These are phyloP conservation scores for Distichodus sexfasciatus DNA, from an alignment of 2,797 vertebrate genomes.

Conservation along the genomic window DNA sequence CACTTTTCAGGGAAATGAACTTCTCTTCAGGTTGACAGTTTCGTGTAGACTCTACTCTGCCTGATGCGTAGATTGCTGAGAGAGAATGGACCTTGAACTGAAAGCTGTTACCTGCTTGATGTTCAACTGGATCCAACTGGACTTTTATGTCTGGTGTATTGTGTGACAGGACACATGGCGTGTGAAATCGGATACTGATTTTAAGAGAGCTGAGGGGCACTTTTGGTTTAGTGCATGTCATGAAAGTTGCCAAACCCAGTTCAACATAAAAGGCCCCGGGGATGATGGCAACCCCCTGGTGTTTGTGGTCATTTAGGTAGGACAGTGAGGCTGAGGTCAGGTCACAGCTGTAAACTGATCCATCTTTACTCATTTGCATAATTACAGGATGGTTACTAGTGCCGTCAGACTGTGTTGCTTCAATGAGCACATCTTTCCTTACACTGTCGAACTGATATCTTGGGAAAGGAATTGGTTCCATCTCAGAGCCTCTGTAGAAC, in stretches of 20 bases:
- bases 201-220: constrained; percentile 71
- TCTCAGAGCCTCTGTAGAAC: constrained; percentile 72
- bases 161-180: constrained; percentile 70
- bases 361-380: constrained; percentile 53
- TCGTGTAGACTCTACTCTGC: constrained; percentile 64
- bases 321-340: constrained; percentile 62
- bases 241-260: constrained; percentile 75
- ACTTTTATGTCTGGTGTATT: constrained; percentile 71
- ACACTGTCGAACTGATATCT: constrained; percentile 78
- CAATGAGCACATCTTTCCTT: constrained; percentile 47
- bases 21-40: constrained; percentile 66
- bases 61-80: constrained; percentile 73
- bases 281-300: constrained; percentile 73
- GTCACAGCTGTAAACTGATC: constrained; percentile 68
- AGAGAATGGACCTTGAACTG: constrained; percentile 69
- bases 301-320: constrained; percentile 80
- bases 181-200: constrained; percentile 76
- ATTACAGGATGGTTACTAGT: constrained; percentile 64
- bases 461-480: constrained; percentile 69
- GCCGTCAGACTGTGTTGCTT: constrained; percentile 40
- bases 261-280: constrained; percentile 82
- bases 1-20: constrained; percentile 63
- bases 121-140: constrained; percentile 61
- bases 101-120: constrained; percentile 22
- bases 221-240: constrained; percentile 70